Evolutionary conservation across 1,140 invertebrate genomes (phyloP), one percentile per base, ranked within the genome.

Genomic region (Ips typographus): DNA sequence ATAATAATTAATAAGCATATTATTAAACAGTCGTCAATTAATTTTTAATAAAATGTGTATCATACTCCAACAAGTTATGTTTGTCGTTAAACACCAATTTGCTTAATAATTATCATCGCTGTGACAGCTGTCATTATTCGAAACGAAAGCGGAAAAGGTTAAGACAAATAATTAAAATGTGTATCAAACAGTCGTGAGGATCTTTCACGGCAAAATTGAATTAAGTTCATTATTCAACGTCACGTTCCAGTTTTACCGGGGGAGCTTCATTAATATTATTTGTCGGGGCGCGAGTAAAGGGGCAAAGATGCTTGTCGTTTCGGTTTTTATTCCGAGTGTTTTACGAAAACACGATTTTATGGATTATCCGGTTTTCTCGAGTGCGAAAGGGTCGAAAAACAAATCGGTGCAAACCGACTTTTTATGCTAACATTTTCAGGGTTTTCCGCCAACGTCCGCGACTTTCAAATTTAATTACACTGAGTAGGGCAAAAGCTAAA

Each of bases 171-270:
- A 68, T 68, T 68, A 68, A 68, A 68, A 68, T 56, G 40, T 68
- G 58, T 53, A 61, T 42, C 56, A 68, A 68, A 68, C 66, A 55
- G 40, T 39, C 58, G 37, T 57, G 57, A 22, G 51, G 36, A 57
- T 55, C 40, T 58, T 47, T 57, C 52, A 52, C 8, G 59, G 55
- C 4, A 3, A 68, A 53, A 62, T 42, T 56, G 47, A 68, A 68
- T 68, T 68, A 60, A 68, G 59, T 68, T 68, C 66, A 68, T 68
- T 68, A 68, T 68, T 68, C 59, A 68, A 68, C 52, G 66, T 68
- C 66, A 68, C 59, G 66, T n/a, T 42, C 58, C 36, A 51, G 58
- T 43, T 58, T 51, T 49, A 49, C 44, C 6, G 52, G 52, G 52
- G 65, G 4, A 36, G 49, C 65, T 60, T 67, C 65, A 67, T 67